Base-by-base conservation (phyloP, 2,797 vertebrate genomes). In the Scomberomorus guttatus region DNA sequence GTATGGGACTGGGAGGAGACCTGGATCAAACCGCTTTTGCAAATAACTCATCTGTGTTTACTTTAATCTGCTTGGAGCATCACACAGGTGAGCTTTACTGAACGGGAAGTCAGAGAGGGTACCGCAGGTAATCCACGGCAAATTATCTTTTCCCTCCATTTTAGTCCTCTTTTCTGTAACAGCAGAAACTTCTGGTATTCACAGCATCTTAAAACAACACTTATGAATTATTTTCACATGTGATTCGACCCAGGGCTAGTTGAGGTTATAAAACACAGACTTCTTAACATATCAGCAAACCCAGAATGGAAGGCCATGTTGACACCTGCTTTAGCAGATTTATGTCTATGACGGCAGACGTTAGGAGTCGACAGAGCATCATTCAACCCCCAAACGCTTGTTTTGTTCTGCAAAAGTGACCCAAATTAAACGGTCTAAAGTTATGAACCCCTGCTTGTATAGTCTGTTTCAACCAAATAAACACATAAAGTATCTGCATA, bases 261-360 rank as follows among this genome's bases (percentile, higher is more conserved):
- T 24, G 50, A 56, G 15, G 9, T 51, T 48, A n/a, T 11, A 8
- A 69, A 70, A 66, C 64, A 78, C n/a, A 48, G 51, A 67, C 13
- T 56, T 61, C 57, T 59, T 18, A 48, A 85, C 32, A 62, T 56
- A 80, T 75, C 18, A 64, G 39, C 37, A 75, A 85, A 34, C 44
- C 61, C 18, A 79, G 58, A 54, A 57, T 8, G 29, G 46, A 59
- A 57, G 54, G 82, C 52, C 69, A 13, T 50, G 75, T 68, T 72
- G 77, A 73, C 79, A 46, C 37, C 82, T 29, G 75, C 72, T 61
- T 66, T 9, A 51, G 6, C 13, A 34, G 32, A 55, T 50, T 13
- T 25, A 6, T 2, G 6, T 61, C 1, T 39, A 37, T n/a, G 48
- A 72, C 20, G 27, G 59, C 66, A 69, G 34, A 60, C 34, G 11